Conservation (phyloP, 2,888 invertebrate species). For the Muschampia plurimacula region DNA sequence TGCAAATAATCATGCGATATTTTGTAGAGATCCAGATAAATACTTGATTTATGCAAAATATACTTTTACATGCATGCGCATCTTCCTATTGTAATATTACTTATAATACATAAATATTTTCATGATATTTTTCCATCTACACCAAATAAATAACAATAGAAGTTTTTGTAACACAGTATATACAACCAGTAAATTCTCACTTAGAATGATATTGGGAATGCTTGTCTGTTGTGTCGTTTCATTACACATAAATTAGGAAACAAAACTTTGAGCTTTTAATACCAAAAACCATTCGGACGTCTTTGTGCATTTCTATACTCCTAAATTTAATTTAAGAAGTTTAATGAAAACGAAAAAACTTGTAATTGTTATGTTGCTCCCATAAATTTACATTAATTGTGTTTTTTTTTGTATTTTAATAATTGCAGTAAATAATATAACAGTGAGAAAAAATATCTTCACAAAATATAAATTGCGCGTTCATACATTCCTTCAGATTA, state of each 20-base stretch:
- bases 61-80: background rate
- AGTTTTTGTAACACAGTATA: slow-evolving; percentile 3
- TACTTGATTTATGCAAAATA: slow-evolving; percentile 26
- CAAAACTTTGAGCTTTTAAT: slow-evolving; percentile 6
- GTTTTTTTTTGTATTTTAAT: slow-evolving; percentile 9
- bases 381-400: slow-evolving; percentile 14
- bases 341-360: slow-evolving; percentile 9
- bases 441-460: background rate
- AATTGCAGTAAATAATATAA: slow-evolving; percentile 3
- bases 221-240: slow-evolving; percentile 2
- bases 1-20: background rate
- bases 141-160: slow-evolving; percentile 6
- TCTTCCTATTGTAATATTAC: background rate
- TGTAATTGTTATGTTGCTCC: slow-evolving; percentile 10
- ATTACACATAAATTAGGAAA: slow-evolving; percentile 19
- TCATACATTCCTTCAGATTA: slow-evolving; percentile 7
- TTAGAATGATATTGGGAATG: slow-evolving; percentile 31
- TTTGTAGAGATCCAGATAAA: slow-evolving; percentile 20
- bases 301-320: slow-evolving; percentile 25
- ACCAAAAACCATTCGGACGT: slow-evolving; percentile 1
- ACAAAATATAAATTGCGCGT: slow-evolving; percentile 25
- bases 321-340: slow-evolving; percentile 6
- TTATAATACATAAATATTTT: slow-evolving; percentile 7
- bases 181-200: slow-evolving; percentile 25
- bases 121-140: slow-evolving; percentile 25